Evolutionary conservation across 2,113 vertebrate species (phyloP).

Genomic region (Apodemus speciosus): DNA sequence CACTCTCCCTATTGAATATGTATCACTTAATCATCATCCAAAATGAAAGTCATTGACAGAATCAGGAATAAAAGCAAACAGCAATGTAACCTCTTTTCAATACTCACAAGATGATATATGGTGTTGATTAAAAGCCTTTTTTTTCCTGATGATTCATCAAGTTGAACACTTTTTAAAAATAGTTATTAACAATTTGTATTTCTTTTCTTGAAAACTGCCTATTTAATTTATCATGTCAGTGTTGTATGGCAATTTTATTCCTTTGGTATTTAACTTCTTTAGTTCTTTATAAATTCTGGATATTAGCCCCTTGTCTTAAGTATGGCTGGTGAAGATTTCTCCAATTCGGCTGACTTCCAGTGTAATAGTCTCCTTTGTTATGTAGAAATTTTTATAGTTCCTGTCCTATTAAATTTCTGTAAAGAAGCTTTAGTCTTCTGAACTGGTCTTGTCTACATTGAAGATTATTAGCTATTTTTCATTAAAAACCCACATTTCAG

Average conservation of each 20-base stretch:
- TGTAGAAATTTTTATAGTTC: neutral
- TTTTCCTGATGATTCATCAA: neutral
- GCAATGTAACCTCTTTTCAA: neutral
- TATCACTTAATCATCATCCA: neutral
- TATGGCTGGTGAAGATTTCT: neutral
- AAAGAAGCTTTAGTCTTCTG: neutral
- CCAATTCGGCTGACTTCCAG: neutral
- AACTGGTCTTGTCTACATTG: neutral
- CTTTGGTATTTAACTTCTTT: neutral
- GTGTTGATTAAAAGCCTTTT: neutral
- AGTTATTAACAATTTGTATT: neutral
- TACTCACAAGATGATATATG: neutral
- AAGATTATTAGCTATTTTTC: neutral
- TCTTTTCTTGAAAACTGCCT: neutral
- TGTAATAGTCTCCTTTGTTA: neutral
- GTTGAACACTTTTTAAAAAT: neutral
- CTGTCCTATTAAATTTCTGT: neutral
- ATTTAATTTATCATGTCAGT: neutral
- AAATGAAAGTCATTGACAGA: neutral
- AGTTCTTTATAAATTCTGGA: neutral
- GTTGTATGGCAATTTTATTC: neutral
- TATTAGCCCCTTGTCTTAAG: neutral
- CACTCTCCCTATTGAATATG: neutral
- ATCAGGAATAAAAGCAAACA: neutral
- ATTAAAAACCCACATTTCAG: neutral